Conservation (phyloP, 2,888 invertebrate genomes). For the Slavum lentiscoides region DNA sequence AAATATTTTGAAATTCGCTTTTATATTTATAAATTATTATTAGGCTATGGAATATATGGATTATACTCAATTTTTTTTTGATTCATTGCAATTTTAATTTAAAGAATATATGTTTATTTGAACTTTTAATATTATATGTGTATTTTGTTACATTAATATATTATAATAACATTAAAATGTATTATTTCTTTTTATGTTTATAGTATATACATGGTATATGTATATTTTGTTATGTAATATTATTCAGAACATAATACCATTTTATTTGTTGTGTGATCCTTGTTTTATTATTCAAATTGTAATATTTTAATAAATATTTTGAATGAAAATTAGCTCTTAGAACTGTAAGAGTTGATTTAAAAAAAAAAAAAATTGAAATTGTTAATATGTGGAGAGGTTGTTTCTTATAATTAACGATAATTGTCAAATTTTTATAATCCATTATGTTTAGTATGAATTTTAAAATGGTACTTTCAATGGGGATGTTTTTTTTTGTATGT, state of each 20-base stretch:
- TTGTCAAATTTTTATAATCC: not conserved
- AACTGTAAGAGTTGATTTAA: not conserved
- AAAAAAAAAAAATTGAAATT: conserved; percentile 5
- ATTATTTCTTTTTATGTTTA: too few species aligned
- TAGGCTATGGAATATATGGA: too few species aligned
- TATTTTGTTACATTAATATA: too few species aligned
- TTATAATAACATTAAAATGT: too few species aligned
- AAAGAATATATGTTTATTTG: too few species aligned
- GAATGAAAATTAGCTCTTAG: not conserved
- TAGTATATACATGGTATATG: too few species aligned
- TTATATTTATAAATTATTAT: too few species aligned
- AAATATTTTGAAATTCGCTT: too few species aligned
- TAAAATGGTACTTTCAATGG: conserved; percentile 6
- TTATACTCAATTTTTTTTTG: too few species aligned
- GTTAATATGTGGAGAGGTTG: not conserved
- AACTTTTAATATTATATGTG: too few species aligned
- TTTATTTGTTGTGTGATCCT: not conserved
- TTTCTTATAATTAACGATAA: not conserved
- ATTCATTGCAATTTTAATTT: too few species aligned
- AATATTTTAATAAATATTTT: conserved; percentile 13
- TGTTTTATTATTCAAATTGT: not conserved
- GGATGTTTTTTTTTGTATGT: not conserved
- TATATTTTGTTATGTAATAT: too few species aligned
- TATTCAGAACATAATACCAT: not conserved
- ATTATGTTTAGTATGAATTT: not conserved